phyloP scores from a whole-genome alignment of 2,888 invertebrate genomes.

The Notocelia uddmanniana region DNA sequence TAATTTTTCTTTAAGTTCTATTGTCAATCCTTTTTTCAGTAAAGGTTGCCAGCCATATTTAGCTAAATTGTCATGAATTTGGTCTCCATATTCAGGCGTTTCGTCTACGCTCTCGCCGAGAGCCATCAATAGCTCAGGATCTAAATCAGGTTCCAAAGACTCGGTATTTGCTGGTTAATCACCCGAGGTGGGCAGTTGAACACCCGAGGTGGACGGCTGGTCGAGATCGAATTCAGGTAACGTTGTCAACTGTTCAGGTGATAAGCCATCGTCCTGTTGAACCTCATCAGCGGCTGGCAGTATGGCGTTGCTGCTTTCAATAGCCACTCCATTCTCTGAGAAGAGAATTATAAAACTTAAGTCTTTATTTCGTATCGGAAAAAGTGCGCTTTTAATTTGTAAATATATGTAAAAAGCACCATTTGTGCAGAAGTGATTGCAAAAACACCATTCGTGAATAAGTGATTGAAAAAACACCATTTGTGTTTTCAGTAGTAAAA shows the following conservation, averaged over 20 bases:
- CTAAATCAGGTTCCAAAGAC: background rate
- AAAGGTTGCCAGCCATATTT: background rate
- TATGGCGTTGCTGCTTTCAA: too few species aligned
- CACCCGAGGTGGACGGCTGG: background rate
- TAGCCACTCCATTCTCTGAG: too few species aligned
- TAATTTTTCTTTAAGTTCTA: background rate
- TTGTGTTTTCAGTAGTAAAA: background rate
- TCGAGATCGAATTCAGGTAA: slow-evolving; percentile 2
- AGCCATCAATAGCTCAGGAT: background rate
- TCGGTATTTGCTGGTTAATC: slow-evolving; percentile 2
- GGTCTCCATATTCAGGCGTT: background rate
- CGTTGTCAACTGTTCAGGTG: slow-evolving; percentile 4
- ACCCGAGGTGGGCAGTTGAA: background rate
- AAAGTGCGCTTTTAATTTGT: background rate
- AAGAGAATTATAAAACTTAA: too few species aligned
- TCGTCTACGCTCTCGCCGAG: too few species aligned
- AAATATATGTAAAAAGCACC: background rate
- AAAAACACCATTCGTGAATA: background rate
- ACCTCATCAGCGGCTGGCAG: too few species aligned
- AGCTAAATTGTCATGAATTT: background rate
- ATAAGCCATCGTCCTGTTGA: too few species aligned
- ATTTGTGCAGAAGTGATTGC: background rate
- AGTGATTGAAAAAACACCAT: too few species aligned
- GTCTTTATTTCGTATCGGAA: too few species aligned
- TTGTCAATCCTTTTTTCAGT: background rate